Percentiles rank a stretch among this genome's conserved stretches.
These are phyloP conservation scores for Spermophilus dauricus DNA, from an alignment of 2,113 vertebrate species.

Conservation along the genomic window DNA sequence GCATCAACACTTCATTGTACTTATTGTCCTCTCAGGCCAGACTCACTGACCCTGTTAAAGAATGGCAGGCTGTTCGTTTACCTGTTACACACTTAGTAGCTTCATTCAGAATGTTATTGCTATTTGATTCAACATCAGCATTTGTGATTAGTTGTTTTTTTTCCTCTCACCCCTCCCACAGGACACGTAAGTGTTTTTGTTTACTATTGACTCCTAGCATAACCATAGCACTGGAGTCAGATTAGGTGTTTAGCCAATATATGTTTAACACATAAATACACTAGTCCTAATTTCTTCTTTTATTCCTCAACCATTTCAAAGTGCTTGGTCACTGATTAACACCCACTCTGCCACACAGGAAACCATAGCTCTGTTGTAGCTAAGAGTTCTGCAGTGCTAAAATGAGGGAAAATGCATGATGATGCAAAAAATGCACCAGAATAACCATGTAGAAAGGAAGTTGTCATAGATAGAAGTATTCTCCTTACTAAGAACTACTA, in stretches of 20 bases:
- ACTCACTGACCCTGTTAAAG: background rate
- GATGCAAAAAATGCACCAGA: background rate
- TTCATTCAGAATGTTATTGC: background rate
- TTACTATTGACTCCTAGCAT: background rate
- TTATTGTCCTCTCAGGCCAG: background rate
- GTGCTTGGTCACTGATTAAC: slow-evolving; percentile 37
- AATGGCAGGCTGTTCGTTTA: background rate
- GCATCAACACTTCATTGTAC: background rate
- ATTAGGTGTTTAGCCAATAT: background rate
- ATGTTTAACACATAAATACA: background rate
- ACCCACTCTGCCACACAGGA: slow-evolving; percentile 17
- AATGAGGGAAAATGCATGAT: background rate
- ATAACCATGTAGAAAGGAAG: background rate
- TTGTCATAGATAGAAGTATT: background rate
- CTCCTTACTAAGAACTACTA: background rate
- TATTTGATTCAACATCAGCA: background rate
- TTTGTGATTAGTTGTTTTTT: background rate
- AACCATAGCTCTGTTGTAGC: background rate
- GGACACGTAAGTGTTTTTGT: background rate
- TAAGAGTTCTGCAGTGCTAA: background rate
- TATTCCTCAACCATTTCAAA: slow-evolving; percentile 32
- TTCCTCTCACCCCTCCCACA: background rate
- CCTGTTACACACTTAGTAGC: background rate
- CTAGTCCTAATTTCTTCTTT: slow-evolving; percentile 35
- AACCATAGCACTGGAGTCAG: background rate